A percentile compares a stretch with the other conserved stretches of the same genome.
Evolutionary conservation across 2,888 invertebrate genomes (phyloP).

Genomic region (Germaria angustata): DNA sequence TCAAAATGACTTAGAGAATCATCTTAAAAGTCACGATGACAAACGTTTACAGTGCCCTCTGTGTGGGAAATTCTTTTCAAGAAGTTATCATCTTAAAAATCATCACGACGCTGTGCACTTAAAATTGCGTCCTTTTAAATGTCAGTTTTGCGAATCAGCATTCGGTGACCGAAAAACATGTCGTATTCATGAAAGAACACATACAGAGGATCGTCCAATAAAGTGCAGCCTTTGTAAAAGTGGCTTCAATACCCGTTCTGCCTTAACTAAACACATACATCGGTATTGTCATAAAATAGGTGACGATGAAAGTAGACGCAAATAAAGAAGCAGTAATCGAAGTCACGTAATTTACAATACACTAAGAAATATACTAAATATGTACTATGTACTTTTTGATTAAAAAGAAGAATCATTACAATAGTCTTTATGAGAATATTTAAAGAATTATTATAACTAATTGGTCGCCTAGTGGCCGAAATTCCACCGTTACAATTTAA

Average conservation of each 20-base stretch:
- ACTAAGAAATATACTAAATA: too few relatives aligned
- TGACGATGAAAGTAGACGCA: neutral
- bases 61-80: slow-evolving; percentile 60
- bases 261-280: slow-evolving; percentile 20
- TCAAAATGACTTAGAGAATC: slow-evolving; percentile 43
- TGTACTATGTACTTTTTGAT: too few relatives aligned
- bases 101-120: slow-evolving; percentile 63
- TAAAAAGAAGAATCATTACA: too few relatives aligned
- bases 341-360: neutral
- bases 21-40: slow-evolving; percentile 50
- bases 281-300: slow-evolving; percentile 11
- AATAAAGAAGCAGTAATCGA: neutral
- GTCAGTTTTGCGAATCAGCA: slow-evolving; percentile 52
- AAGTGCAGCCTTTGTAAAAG: slow-evolving; percentile 30
- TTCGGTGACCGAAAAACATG: slow-evolving; percentile 61
- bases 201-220: slow-evolving; percentile 26
- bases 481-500: too few relatives aligned
- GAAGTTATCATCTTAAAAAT: slow-evolving; percentile 48
- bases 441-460: too few relatives aligned
- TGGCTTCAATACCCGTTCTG: slow-evolving; percentile 13
- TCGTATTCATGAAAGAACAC: slow-evolving; percentile 45
- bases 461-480: too few relatives aligned
- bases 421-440: too few relatives aligned
- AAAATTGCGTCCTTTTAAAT: slow-evolving; percentile 50
- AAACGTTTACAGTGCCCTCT: slow-evolving; percentile 55